A percentile compares a stretch with the other conserved stretches of the same genome.
Evolutionary conservation across 2,113 vertebrate genomes (phyloP).

Genomic region (Corynorhinus townsendii): DNA sequence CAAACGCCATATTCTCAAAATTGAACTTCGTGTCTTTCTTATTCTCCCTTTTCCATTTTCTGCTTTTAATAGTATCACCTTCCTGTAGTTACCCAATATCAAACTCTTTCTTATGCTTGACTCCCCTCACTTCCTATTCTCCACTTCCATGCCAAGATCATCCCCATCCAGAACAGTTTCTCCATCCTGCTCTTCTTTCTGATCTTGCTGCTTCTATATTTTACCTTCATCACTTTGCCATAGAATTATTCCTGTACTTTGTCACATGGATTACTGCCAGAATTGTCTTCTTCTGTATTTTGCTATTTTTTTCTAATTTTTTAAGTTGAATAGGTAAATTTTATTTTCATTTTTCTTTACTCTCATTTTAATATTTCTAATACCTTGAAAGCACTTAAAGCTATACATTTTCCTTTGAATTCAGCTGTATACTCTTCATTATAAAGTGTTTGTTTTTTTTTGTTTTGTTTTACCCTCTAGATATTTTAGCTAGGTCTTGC

Average conservation of each 20-base stretch:
- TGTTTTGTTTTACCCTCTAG: not conserved
- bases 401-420: not conserved
- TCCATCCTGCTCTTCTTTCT: not conserved
- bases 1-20: not conserved
- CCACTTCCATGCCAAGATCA: not conserved
- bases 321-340: not conserved
- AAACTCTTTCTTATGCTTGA: not conserved
- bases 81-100: not conserved
- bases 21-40: not conserved
- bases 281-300: not conserved
- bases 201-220: not conserved
- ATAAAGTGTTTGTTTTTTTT: too few species aligned
- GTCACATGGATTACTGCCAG: not conserved
- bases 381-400: not conserved
- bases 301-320: not conserved
- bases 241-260: not conserved
- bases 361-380: not conserved
- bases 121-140: not conserved
- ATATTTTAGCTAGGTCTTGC: not conserved
- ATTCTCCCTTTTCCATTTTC: not conserved
- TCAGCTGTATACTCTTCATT: not conserved
- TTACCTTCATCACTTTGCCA: not conserved
- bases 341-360: not conserved
- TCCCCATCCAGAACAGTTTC: not conserved
- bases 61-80: not conserved